Base-by-base conservation (phyloP, 2,888 invertebrate genomes). In the Andrena praecox region DNA sequence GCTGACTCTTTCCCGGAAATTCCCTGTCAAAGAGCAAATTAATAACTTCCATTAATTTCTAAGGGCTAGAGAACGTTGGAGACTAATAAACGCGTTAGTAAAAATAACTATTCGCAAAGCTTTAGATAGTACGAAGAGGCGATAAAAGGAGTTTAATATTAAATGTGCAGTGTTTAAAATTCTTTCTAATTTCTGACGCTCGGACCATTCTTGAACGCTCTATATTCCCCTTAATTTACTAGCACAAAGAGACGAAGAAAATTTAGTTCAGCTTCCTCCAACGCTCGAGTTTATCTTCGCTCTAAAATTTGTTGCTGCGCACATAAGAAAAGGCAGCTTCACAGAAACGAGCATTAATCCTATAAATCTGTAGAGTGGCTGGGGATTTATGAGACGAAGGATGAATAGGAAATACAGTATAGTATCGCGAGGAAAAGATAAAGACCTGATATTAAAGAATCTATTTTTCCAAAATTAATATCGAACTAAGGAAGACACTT, bases 201-300 rank as follows among this genome's bases (percentile, higher is more conserved):
- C 16, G 42, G 16, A 5, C 16, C 16, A 16, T 16, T 12, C 42
- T 42, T 42, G 42, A 42, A 0, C 42, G 12, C 16, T 42, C 12
- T 42, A 42, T 16, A 42, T 42, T 42, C 16, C 42, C 12, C 16
- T 42, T 54, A 35, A 16, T 68, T 56, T 56, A 8, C 24, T 24
- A 33, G 24, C 24, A 68, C 27, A 24, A 69, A 42, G 29, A 5
- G n/a, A 35, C 24, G 56, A 42, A 50, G 24, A 16, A 12, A 69
- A 42, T 69, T 69, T 59, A 27, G 35, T 56, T 59, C 52, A 42
- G 42, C 42, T 42, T 42, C 42, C 42, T 42, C 42, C 20, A 20
- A 8, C 20, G 20, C 52, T 52, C 20, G 8, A 68, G 76, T 62
- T 54, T 76, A 7, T 29, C 10, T 71, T 54, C 63, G 42, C 52